These are phyloP conservation scores for Pagrus major DNA, from an alignment of 2,113 vertebrate genomes.

Conservation along the genomic window DNA sequence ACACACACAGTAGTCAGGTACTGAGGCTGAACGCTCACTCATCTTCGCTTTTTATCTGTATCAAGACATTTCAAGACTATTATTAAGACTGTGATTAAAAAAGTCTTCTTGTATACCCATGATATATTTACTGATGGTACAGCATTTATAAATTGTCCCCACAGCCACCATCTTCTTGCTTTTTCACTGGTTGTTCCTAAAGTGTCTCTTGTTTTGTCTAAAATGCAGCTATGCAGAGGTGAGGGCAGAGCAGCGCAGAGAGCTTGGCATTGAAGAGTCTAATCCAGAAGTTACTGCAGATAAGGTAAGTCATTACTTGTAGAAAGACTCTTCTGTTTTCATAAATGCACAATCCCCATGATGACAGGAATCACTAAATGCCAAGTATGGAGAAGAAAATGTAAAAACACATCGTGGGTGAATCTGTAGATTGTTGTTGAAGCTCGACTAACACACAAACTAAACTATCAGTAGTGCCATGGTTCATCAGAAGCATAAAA, in stretches of 20 bases:
- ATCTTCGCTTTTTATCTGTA: not conserved
- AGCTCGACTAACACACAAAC: not conserved
- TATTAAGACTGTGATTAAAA: conserved; percentile 1
- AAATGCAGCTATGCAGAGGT: conserved; percentile 94
- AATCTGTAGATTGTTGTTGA: not conserved
- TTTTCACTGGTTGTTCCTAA: not conserved
- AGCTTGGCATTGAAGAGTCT: conserved; percentile 95
- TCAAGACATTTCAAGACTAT: not conserved
- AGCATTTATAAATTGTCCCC: not conserved
- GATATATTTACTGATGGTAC: not conserved
- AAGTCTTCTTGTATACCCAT: not conserved
- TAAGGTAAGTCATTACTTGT: conserved; percentile 86
- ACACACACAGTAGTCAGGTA: conserved; percentile 99
- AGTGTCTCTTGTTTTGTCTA: not conserved
- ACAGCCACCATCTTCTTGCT: not conserved
- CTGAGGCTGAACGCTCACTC: not conserved
- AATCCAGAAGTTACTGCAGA: conserved; percentile 90
- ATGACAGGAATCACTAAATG: not conserved
- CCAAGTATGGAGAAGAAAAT: not conserved
- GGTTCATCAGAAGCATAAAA: no score
- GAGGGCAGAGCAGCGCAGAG: conserved; percentile 92
- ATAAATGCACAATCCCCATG: not conserved
- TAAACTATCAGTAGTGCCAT: not conserved
- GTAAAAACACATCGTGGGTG: not conserved
- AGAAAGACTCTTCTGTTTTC: not conserved